Conservation (phyloP, 1,140 invertebrate species). For the Hylaeus volcanicus region DNA sequence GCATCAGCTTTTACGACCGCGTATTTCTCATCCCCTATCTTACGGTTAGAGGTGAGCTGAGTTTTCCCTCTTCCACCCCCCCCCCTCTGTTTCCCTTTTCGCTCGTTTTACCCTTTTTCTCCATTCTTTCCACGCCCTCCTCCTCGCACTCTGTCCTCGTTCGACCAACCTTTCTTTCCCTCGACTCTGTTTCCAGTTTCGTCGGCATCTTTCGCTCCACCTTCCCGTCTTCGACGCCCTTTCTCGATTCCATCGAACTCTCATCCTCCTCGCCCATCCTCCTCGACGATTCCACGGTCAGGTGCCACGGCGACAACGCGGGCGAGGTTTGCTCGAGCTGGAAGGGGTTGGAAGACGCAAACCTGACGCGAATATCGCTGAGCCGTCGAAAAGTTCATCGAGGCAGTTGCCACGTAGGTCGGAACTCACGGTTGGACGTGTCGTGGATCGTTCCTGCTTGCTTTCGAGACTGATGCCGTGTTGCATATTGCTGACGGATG, state of each 20-base stretch:
- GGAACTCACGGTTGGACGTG: not conserved
- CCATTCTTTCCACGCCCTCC: not conserved
- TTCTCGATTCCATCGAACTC: slow-evolving; percentile 42
- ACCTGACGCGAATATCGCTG: slow-evolving; percentile 8
- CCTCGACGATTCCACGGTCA: slow-evolving; percentile 35
- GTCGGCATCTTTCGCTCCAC: slow-evolving; percentile 18
- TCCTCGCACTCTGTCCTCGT: not conserved
- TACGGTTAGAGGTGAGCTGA: slow-evolving; percentile 69
- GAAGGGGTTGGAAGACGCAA: not conserved
- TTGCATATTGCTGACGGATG: no score
- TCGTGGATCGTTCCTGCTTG: no score
- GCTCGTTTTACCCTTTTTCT: slow-evolving; percentile 1
- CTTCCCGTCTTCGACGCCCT: slow-evolving; percentile 35
- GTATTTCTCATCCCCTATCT: slow-evolving; percentile 69
- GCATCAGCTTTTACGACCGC: slow-evolving; percentile 72
- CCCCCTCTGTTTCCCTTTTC: slow-evolving; percentile 41
- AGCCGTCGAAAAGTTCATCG: not conserved
- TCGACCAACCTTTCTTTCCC: not conserved
- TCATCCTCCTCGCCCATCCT: not conserved
- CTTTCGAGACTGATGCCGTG: not conserved
- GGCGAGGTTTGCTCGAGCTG: slow-evolving; percentile 1
- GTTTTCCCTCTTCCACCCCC: slow-evolving; percentile 62
- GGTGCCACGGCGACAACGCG: slow-evolving; percentile 23
- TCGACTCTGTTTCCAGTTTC: not conserved
- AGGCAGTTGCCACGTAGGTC: not conserved